Conservation (phyloP, 1,140 invertebrate genomes). For the Babylonia areolata region DNA sequence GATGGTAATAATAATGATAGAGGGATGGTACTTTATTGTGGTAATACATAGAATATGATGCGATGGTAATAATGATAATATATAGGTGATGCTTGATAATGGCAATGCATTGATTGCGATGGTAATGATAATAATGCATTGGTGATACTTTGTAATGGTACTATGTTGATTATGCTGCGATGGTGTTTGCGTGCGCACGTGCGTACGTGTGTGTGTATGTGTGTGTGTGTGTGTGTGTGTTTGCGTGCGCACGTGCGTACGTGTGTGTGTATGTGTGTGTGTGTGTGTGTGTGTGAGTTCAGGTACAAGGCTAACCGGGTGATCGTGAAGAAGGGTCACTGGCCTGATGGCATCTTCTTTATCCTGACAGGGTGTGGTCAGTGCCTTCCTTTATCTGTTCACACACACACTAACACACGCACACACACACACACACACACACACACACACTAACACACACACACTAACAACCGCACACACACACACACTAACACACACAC, state of each 20-base stretch:
- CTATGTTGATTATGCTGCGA: neutral
- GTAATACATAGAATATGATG: no score
- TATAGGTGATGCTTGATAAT: neutral
- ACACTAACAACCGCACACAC: no score
- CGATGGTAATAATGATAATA: no score
- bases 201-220: slow-evolving; percentile 8
- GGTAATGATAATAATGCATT: slow-evolving; percentile 3
- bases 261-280: neutral
- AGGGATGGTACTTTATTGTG: no score
- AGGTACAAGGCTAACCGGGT: slow-evolving; percentile 8
- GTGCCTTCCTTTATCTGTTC: no score
- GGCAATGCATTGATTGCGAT: neutral
- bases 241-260: neutral
- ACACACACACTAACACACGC: no score
- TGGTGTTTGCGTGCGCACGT: neutral
- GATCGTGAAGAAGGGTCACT: neutral
- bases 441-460: no score
- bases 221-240: slow-evolving; percentile 21
- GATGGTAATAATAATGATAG: no score
- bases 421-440: no score
- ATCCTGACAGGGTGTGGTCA: neutral
- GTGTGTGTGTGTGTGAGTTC: neutral
- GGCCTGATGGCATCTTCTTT: neutral
- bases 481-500: no score
- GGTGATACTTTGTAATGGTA: neutral